Conservation (phyloP, 2,888 invertebrate species). For the Marasmarcha lunaedactyla region DNA sequence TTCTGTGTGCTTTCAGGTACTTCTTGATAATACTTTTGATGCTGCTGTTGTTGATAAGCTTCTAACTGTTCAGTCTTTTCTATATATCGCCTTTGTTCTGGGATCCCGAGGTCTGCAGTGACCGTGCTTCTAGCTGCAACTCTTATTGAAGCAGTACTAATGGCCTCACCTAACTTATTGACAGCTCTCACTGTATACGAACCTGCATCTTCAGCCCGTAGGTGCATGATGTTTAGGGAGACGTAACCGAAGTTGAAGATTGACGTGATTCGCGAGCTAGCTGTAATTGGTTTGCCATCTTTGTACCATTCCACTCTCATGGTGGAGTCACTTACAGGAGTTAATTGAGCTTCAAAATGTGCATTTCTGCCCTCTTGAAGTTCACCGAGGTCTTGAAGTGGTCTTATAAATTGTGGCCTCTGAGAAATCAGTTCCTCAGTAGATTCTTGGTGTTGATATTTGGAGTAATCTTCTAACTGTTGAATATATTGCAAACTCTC, state of each 20-base stretch:
- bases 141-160: slow-evolving; percentile 82
- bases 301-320: slow-evolving; percentile 97
- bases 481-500: slow-evolving; percentile 91
- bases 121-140: slow-evolving; percentile 85
- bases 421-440: slow-evolving; percentile 84
- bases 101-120: slow-evolving; percentile 88
- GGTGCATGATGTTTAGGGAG: slow-evolving; percentile 97
- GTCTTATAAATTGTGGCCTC: slow-evolving; percentile 89
- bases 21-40: slow-evolving; percentile 84
- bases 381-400: slow-evolving; percentile 87
- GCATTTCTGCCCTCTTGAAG: slow-evolving; percentile 91
- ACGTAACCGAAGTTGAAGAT: slow-evolving; percentile 99
- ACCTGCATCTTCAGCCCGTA: slow-evolving; percentile 98
- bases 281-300: slow-evolving; percentile 94
- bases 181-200: slow-evolving; percentile 93
- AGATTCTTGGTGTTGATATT: slow-evolving; percentile 87
- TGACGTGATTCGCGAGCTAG: slow-evolving; percentile 96
- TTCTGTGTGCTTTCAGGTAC: slow-evolving; percentile 82
- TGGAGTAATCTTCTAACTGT: slow-evolving; percentile 90
- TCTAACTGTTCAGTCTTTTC: slow-evolving; percentile 93
- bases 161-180: slow-evolving; percentile 91
- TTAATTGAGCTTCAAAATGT: slow-evolving; percentile 93
- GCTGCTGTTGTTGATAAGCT: slow-evolving; percentile 86
- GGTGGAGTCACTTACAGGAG: slow-evolving; percentile 91
- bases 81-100: slow-evolving; percentile 91